Conservation (phyloP, 1,140 invertebrate species). For the Streblospio benedicti region DNA sequence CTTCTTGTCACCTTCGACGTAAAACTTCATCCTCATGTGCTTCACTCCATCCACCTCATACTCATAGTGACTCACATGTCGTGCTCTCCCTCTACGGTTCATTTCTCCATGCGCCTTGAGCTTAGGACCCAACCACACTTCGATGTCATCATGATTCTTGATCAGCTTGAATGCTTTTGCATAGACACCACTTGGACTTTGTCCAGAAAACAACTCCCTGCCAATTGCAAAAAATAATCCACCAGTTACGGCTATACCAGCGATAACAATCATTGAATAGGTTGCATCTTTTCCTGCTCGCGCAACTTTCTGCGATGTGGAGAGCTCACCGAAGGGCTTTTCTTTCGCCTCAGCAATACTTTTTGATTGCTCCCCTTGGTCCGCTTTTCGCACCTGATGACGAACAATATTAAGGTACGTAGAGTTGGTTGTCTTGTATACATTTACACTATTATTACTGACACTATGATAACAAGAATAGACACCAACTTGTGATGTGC, state of each 20-base stretch:
- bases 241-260: constrained; percentile 32
- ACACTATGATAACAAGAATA: too few species aligned
- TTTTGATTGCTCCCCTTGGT: too few species aligned
- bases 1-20: constrained; percentile 71
- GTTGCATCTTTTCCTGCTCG: constrained; percentile 34
- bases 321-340: too few species aligned
- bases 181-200: constrained; percentile 77
- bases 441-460: too few species aligned
- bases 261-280: constrained; percentile 28
- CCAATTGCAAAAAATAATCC: constrained; percentile 69
- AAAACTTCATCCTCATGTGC: constrained; percentile 79
- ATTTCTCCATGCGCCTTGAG: constrained; percentile 81
- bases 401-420: too few species aligned
- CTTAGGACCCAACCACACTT: too few species aligned
- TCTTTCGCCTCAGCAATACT: too few species aligned
- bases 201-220: constrained; percentile 73
- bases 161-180: constrained; percentile 66
- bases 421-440: too few species aligned
- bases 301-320: constrained; percentile 36
- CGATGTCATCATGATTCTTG: constrained; percentile 58
- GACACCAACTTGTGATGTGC: too few species aligned
- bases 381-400: too few species aligned
- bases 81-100: constrained; percentile 62
- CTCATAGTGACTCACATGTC: constrained; percentile 59
- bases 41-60: constrained; percentile 66